Conservation (phyloP, 2,113 vertebrate genomes). For the Rhabdomys dilectus region DNA sequence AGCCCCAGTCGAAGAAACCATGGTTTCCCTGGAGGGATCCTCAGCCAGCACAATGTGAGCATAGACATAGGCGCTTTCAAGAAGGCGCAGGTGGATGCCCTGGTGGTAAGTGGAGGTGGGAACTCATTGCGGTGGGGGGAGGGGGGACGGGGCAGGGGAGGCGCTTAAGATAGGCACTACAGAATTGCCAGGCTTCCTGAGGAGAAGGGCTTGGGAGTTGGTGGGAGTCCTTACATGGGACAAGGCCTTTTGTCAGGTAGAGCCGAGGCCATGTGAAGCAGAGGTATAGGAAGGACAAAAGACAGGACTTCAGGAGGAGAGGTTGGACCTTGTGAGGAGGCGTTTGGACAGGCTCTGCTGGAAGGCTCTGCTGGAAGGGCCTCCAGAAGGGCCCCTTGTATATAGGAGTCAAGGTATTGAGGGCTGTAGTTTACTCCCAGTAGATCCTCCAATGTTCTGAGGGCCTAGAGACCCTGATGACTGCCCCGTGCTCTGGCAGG, state of each 20-base stretch:
- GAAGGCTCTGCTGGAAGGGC: not conserved
- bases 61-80: constrained; percentile 81
- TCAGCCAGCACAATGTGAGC: constrained; percentile 70
- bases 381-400: too few relatives aligned
- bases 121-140: rapidly evolving
- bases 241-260: not conserved
- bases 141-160: too few relatives aligned
- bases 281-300: not conserved
- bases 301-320: not conserved
- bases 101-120: constrained; percentile 78
- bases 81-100: constrained; percentile 45
- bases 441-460: not conserved
- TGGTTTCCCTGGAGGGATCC: too few relatives aligned
- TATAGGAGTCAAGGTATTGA: not conserved
- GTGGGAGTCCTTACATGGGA: not conserved
- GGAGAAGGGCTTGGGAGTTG: not conserved
- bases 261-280: not conserved
- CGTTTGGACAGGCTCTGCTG: not conserved
- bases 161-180: not conserved
- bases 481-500: constrained; percentile 62
- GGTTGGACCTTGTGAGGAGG: not conserved
- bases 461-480: not conserved
- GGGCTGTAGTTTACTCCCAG: not conserved
- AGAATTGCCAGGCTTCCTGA: not conserved
- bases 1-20: too few relatives aligned